Evolutionary conservation across 1,140 invertebrate species (phyloP), one percentile per base, ranked within the genome.

Genomic region (Drosophila ficusphila): DNA sequence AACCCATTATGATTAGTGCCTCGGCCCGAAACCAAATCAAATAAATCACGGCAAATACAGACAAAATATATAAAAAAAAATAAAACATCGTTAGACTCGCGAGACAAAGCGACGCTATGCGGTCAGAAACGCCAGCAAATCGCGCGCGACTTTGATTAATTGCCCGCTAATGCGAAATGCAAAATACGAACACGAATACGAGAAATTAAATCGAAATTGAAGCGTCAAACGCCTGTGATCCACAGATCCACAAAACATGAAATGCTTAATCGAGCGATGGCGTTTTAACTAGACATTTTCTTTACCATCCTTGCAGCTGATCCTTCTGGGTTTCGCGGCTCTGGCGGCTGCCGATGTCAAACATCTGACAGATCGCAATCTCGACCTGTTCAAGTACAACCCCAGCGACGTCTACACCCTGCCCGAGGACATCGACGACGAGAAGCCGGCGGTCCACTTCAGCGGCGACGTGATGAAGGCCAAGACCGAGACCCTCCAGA

Each of bases 371-470:
- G 85, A 90, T 52, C 85, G 85, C 42, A 90, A 91, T 54, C 31
- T 88, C 51, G 85, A 91, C 38, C 60, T 91, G n/a, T 91, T 91
- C 65, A 90, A 91, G 70, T 91, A 91, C 34, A 68, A 90, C 65
- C 90, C 90, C 38, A 79, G 75, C 58, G 90, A 91, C 47, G 54
- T 90, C 27, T 91, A 90, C 29, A 90, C 90, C 34, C 62, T 91
- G 68, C 90, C 90, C 56, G 81, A 91, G 73, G 90, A 91, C 49
- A 89, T 91, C 67, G 90, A 91, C 41, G 90, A 91, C n/a, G 88
- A 91, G 19, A 90, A 91, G 61, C 90, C 90, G 11, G 89, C 90
- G 19, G 76, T 89, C n/a, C 71, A 76, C 6, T 91, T 73, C 42
- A 70, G 46, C 54, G 90, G 90, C 18, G 83, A 91, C 39, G 82